phyloP scores from a whole-genome alignment of 2,797 vertebrate species.

The Sebastiscus tertius region DNA sequence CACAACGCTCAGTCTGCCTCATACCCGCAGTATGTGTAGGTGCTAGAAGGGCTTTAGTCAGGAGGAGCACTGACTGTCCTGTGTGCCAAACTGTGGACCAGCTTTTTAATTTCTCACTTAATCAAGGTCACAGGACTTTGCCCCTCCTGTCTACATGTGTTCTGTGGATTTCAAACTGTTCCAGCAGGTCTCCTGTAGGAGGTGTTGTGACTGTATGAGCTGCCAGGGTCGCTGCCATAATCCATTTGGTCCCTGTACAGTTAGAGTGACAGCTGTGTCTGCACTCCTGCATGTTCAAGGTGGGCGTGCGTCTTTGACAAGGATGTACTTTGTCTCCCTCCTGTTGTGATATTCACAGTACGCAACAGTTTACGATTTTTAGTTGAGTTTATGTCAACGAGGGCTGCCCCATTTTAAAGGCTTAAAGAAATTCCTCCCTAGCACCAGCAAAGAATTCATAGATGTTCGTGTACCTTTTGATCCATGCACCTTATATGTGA shows the following conservation, averaged over 20 bases:
- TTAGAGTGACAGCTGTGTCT: slow-evolving; percentile 26
- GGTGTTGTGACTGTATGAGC: background rate
- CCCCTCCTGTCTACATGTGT: slow-evolving; percentile 7
- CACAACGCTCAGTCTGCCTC: background rate
- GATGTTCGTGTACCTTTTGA: background rate
- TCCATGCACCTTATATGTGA: background rate
- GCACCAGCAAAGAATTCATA: background rate
- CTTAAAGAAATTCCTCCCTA: background rate
- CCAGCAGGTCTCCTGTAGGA: slow-evolving; percentile 10
- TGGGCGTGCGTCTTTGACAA: slow-evolving; percentile 11
- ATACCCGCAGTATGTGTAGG: background rate
- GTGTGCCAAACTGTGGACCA: background rate
- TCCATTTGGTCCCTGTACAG: slow-evolving; percentile 23
- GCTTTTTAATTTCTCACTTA: slow-evolving; percentile 10
- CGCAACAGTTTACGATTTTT: background rate
- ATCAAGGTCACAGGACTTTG: slow-evolving; percentile 14
- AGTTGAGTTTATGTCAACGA: too few relatives aligned
- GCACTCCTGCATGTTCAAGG: slow-evolving; percentile 20
- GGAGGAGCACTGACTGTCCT: background rate
- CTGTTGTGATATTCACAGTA: slow-evolving; percentile 1
- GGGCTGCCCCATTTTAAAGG: background rate
- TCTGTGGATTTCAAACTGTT: slow-evolving; percentile 15
- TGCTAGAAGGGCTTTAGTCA: background rate
- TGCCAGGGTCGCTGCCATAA: slow-evolving; percentile 4
- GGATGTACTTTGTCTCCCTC: slow-evolving; percentile 21